These are phyloP conservation scores for Mongoloraphidia duomilia DNA, from an alignment of 2,888 invertebrate species.

Conservation along the genomic window DNA sequence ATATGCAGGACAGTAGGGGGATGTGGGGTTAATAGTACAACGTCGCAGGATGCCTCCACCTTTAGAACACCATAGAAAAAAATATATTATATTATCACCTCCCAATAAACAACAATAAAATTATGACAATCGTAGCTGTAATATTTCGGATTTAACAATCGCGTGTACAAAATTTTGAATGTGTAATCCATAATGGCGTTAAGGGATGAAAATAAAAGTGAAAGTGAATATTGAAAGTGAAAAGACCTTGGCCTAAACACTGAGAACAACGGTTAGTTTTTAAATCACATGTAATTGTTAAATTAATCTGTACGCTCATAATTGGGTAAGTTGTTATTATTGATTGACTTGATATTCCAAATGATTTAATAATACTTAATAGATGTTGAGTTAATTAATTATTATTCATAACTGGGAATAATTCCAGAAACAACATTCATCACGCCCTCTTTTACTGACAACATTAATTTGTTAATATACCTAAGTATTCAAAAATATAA, in stretches of 20 bases:
- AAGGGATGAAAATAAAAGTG: conserved; percentile 1
- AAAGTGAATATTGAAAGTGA: conserved; percentile 7
- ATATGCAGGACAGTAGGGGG: not conserved
- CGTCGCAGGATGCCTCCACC: not conserved
- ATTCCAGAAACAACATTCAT: too few relatives aligned
- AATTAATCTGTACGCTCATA: not conserved
- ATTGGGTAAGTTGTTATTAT: too few relatives aligned
- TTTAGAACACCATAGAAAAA: not conserved
- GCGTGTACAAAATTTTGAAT: not conserved
- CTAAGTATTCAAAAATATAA: too few relatives aligned
- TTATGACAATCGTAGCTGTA: not conserved
- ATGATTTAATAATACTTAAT: too few relatives aligned
- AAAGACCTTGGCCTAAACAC: conserved; percentile 6
- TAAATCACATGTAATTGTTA: not conserved
- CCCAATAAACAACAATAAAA: not conserved
- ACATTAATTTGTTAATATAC: too few relatives aligned
- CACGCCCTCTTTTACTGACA: too few relatives aligned
- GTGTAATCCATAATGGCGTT: not conserved
- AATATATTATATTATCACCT: not conserved
- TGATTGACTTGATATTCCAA: too few relatives aligned
- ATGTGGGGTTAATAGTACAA: conserved; percentile 2
- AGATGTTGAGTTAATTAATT: too few relatives aligned
- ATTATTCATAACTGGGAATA: too few relatives aligned
- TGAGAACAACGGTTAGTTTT: too few relatives aligned
- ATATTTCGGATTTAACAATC: not conserved